phyloP scores from a whole-genome alignment of 2,888 invertebrate species.

The Melinopterus prodromus region DNA sequence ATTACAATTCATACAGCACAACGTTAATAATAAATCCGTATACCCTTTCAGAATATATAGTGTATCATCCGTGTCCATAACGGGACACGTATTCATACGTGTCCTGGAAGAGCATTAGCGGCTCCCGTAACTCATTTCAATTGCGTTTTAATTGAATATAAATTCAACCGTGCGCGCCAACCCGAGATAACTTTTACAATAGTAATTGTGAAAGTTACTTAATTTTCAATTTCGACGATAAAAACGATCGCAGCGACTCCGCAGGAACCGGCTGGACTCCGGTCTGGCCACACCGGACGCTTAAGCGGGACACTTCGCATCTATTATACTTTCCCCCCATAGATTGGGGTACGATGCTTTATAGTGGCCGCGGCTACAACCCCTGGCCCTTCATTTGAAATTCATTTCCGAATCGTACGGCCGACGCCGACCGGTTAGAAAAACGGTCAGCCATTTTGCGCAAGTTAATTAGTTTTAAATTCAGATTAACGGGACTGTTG shows the following conservation, averaged over 20 bases:
- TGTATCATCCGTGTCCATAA: neutral
- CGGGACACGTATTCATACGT: no score
- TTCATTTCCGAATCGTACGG: conserved; percentile 48
- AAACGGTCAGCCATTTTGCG: conserved; percentile 45
- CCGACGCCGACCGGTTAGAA: conserved; percentile 39
- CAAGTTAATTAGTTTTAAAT: conserved; percentile 49
- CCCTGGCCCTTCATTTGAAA: conserved; percentile 34
- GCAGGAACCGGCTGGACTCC: conserved; percentile 16
- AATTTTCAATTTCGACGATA: conserved; percentile 34
- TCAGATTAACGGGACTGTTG: conserved; percentile 44
- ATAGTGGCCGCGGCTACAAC: conserved; percentile 7
- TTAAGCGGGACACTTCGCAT: conserved; percentile 34
- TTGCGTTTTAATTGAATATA: conserved; percentile 34
- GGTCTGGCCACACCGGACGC: conserved; percentile 29
- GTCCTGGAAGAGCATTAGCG: conserved; percentile 12
- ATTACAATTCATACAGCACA: no score
- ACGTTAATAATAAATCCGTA: neutral
- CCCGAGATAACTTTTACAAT: conserved; percentile 33
- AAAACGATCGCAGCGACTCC: conserved; percentile 31
- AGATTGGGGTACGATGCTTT: neutral
- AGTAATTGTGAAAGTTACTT: conserved; percentile 35
- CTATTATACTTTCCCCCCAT: conserved; percentile 30
- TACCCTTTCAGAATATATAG: neutral
- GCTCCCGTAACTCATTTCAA: conserved; percentile 29
- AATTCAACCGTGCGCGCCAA: conserved; percentile 23